These are phyloP conservation scores for Chroicocephalus ridibundus DNA, from an alignment of 2,113 vertebrate species.

Conservation along the genomic window DNA sequence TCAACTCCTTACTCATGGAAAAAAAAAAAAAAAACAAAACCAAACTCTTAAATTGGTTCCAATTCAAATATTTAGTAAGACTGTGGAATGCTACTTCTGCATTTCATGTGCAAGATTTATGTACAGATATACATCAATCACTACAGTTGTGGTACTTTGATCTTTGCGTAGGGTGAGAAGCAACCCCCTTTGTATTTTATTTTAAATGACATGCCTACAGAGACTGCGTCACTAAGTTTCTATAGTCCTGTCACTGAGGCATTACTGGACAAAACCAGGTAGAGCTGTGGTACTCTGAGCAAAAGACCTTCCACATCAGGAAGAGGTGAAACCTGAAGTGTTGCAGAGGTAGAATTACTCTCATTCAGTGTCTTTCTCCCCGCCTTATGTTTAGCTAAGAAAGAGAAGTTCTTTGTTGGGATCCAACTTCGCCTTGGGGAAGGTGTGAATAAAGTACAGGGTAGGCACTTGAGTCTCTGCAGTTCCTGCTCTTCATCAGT, in stretches of 20 bases:
- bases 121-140: slow-evolving; percentile 30
- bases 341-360: not conserved
- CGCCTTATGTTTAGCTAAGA: slow-evolving; percentile 5
- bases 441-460: not conserved
- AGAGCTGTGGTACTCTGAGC: slow-evolving; percentile 1
- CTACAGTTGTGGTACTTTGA: not conserved
- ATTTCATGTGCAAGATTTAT: slow-evolving; percentile 25
- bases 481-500: slow-evolving; percentile 15
- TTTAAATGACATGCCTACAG: not conserved
- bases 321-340: not conserved
- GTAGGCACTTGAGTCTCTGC: not conserved
- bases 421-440: not conserved
- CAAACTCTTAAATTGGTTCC: not conserved
- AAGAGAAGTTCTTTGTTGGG: slow-evolving; percentile 23
- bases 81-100: not conserved
- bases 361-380: not conserved
- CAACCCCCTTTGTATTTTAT: not conserved
- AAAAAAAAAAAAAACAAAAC: not conserved
- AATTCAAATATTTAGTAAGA: not conserved
- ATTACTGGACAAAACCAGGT: not conserved
- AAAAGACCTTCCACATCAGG: not conserved
- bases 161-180: not conserved
- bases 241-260: not conserved
- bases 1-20: not conserved
- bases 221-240: not conserved